These are phyloP conservation scores for Drosophila paramelanica DNA, from an alignment of 2,888 invertebrate species.

Conservation along the genomic window DNA sequence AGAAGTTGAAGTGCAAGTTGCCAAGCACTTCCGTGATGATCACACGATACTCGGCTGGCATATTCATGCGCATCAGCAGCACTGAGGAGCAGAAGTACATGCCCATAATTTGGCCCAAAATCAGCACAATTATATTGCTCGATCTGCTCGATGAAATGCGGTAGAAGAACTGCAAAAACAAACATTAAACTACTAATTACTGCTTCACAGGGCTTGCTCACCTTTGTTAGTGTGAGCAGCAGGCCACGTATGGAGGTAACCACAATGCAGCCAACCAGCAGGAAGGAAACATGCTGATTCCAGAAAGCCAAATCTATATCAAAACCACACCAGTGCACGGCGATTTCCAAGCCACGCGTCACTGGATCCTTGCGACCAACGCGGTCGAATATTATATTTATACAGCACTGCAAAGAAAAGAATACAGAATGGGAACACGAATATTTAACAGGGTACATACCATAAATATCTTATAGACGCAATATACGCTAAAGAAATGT, in stretches of 20 bases:
- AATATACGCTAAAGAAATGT: conserved; percentile 99
- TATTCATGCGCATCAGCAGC: conserved; percentile 98
- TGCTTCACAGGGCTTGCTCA: conserved; percentile 81
- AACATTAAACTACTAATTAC: not conserved
- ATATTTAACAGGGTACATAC: conserved; percentile 87
- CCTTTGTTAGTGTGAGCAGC: conserved; percentile 98
- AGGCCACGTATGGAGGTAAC: conserved; percentile 98
- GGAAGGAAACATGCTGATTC: conserved; percentile 99
- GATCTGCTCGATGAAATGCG: conserved; percentile 99
- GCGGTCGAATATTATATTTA: conserved; percentile 99
- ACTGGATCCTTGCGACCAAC: conserved; percentile 99
- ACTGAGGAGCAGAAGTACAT: conserved; percentile 99
- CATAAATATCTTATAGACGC: conserved; percentile 99
- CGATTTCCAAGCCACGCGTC: conserved; percentile 97
- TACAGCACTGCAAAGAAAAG: conserved; percentile 90
- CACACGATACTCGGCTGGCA: conserved; percentile 98
- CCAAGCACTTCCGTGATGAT: conserved; percentile 95
- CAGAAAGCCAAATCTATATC: conserved; percentile 99
- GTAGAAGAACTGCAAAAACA: conserved; percentile 95
- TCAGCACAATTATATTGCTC: conserved; percentile 98
- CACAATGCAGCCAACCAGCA: conserved; percentile 98
- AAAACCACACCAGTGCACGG: conserved; percentile 98
- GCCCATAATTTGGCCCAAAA: conserved; percentile 99
- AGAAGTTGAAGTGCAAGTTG: conserved; percentile 99
- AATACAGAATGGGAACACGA: not conserved